These are phyloP conservation scores for Leptinotarsa defecta DNA, from an alignment of 1,140 invertebrate species.

Conservation along the genomic window DNA sequence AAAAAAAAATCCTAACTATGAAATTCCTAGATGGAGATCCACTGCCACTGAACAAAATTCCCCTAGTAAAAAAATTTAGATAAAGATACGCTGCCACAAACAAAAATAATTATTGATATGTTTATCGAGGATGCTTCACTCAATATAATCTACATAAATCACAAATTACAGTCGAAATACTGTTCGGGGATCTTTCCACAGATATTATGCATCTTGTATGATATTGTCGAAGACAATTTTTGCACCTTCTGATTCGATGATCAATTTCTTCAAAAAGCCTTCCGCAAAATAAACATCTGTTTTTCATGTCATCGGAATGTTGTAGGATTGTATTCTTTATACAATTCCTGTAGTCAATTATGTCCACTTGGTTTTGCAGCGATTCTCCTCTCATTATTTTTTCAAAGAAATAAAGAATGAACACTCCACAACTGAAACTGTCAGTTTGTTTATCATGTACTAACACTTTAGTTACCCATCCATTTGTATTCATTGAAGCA, in stretches of 20 bases:
- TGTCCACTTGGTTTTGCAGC: slow-evolving; percentile 1
- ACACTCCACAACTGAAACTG: neutral
- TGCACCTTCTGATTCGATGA: neutral
- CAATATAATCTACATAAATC: no score
- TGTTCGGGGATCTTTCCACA: no score
- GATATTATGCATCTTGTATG: neutral
- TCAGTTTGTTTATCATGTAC: slow-evolving; percentile 4
- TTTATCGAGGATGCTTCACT: no score
- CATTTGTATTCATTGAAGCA: neutral
- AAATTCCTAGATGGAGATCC: no score
- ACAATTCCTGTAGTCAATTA: slow-evolving; percentile 2
- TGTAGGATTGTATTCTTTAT: neutral
- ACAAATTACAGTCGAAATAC: no score
- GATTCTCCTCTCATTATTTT: neutral
- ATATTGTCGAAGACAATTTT: neutral
- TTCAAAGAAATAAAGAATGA: neutral
- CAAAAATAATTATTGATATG: no score
- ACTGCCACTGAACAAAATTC: no score
- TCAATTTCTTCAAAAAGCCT: neutral
- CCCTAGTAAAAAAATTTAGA: no score
- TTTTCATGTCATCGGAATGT: neutral
- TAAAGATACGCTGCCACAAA: no score
- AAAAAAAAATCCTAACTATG: no score
- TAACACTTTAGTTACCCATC: neutral
- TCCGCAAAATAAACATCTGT: slow-evolving; percentile 9